Evolutionary conservation across 1,140 invertebrate genomes (phyloP), one percentile per base, ranked within the genome.

Genomic region (Drosophila asahinai): DNA sequence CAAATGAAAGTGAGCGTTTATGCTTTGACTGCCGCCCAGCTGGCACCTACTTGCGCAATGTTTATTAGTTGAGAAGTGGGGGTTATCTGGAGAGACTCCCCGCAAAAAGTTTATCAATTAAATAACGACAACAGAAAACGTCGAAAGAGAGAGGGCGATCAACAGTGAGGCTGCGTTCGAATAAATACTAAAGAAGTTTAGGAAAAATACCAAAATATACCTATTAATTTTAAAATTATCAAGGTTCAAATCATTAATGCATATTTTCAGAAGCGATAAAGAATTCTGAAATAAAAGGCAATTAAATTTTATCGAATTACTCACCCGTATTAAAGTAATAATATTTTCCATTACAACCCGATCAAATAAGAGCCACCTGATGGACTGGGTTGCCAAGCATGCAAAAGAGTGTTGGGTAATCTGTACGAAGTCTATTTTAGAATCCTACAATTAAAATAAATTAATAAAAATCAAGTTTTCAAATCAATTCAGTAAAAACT

Each of bases 21-120:
- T 17, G 33, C 27, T 36, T 40, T 51, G 48, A 59, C 19, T 25
- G 54, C 68, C 27, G 70, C 30, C 65, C 14, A 12, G 7, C 43
- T 14, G 9, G 4, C 38, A 75, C 81, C 72, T 70, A 87, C 84
- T 87, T 81, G 81, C 62, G 84, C 67, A 73, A 77, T 60, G 54
- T 65, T 81, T 57, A 73, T 59, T 80, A 80, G 67, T 81, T 89
- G 75, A 57, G 19, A 55, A 42, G 49, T 71, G 65, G 70, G 74
- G 84, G 84, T 89, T 87, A 89, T 89, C 84, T 79, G 74, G 60
- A 72, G 52, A 40, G 38, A 77, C 81, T 70, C 77, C 72, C 58
- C 49, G 42, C 38, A 48, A 57, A 71, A 73, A 77, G 76, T 87
- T 87, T 77, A 80, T 87, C 67, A 87, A 89, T 73, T 89, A 83